Evolutionary conservation across 64 coral and sea anemone genomes (phyloP), one percentile per base, ranked within the genome.

Genomic region (Pocillopora verrucosa): DNA sequence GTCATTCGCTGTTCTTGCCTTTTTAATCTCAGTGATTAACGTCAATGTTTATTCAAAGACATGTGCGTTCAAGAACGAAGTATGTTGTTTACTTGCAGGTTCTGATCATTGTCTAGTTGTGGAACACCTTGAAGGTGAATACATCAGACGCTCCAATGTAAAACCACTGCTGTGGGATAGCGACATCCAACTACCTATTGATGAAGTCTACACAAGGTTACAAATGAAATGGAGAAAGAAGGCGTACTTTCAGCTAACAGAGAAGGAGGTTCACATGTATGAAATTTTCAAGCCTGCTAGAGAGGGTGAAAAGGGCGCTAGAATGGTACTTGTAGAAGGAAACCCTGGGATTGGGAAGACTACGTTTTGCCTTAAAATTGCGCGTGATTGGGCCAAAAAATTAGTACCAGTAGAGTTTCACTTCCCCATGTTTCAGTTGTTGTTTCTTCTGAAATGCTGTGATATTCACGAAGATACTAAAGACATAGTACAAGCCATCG

Each of bases 381-480:
- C 67, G n/a, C 22, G 25, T 70, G 87, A 89, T 34, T 89, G 87
- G 76, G 61, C 73, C 0, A 76, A 22, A 36, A 16, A 78, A 15
- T 26, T 45, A 56, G 74, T 87, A 17, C 58, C 87, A 36, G 56
- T 7, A 1, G 13, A 34, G 1, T 9, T 14, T 64, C 36, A 57
- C 2, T 78, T 64, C 7, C 76, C 74, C 16, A 16, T 35, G 16
- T 65, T 89, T 13, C 17, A 89, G 17, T 76, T 79, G 5, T 16
- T 89, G 16, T 19, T 89, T 3, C 25, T 89, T 1, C 11, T 89
- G 13, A 89, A 89, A 30, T 79, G 76, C 36, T 16, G 87, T 16
- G 87, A 89, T 36, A 35, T 89, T 11, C 22, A 78, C 11, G 59
- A 60, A 56, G 76, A 89, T 63, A 45, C 41, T 6, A 45, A 45